Base-by-base conservation (phyloP, 2,797 vertebrate species). In the Esox lucius region DNA sequence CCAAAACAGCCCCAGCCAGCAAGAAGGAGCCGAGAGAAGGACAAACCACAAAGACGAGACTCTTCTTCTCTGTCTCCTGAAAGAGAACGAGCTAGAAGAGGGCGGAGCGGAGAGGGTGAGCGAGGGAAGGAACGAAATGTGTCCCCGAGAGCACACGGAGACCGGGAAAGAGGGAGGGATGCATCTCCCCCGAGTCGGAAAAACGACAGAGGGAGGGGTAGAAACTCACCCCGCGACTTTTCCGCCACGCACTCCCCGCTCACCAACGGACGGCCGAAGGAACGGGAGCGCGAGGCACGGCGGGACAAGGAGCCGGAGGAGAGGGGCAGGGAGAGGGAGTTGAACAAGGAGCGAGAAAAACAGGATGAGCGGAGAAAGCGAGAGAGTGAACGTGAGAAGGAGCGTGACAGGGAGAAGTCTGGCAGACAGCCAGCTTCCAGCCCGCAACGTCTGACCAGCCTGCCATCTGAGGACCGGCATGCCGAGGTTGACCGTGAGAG, bases 251-350 rank as follows among this genome's bases (percentile, higher is more conserved):
- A 2, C 46, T 89, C 84, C 0, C 84, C 89, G 0, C 78, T 85
- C 35, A 17, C 80, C 62, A 92, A 88, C 0, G 90, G 88, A 12
- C 82, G 81, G 0, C 87, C 86, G 8, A 83, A 80, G 71, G 88
- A 90, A 24, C 64, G 76, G 49, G 83, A 87, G 31, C 76, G 48
- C 0, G 88, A 92, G 56, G 83, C 53, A 62, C 83, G 77, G 15
- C 62, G 70, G 67, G 87, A 82, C 4, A 83, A 80, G 71, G 88
- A 90, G 26, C 76, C 46, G 0, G 88, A 92, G 53, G 83, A 62
- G 65, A 83, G 77, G 12, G 62, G 70, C 68, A 86, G 82, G 4
- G 74, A 62, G 56, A 62, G 68, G 72, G 72, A 76, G 26, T 71
- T 42, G 15, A 78, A 81, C 65, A 6, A 70, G 2, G 62, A 70